These are phyloP conservation scores for Saimiri boliviensis DNA, from an alignment of 2,113 vertebrate genomes.

Conservation along the genomic window DNA sequence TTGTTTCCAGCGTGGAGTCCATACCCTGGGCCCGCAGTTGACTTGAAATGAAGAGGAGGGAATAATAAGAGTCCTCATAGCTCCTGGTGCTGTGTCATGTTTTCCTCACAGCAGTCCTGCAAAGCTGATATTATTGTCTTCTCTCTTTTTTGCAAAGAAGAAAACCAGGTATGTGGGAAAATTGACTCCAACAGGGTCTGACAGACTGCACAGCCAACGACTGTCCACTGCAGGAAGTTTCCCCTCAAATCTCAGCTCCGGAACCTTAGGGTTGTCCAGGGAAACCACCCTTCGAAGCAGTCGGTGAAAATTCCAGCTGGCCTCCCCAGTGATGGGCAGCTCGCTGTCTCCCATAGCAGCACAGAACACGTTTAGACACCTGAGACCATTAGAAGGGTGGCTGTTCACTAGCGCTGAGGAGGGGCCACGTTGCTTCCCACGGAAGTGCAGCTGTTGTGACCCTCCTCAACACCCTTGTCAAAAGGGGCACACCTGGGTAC, in stretches of 20 bases:
- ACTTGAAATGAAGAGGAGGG: neutral
- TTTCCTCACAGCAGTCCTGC: neutral
- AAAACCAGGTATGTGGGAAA: neutral
- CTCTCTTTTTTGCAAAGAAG: neutral
- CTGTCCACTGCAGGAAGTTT: neutral
- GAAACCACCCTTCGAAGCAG: neutral
- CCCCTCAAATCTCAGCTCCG: neutral
- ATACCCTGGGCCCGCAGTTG: neutral
- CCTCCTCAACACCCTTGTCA: neutral
- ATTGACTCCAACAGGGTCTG: neutral
- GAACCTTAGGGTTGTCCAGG: neutral
- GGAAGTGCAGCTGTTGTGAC: neutral
- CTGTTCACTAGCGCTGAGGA: neutral
- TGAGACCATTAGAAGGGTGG: neutral
- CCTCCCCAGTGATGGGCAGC: neutral
- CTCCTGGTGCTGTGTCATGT: neutral
- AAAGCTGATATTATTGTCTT: neutral
- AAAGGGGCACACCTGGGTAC: neutral
- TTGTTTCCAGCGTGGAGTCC: neutral
- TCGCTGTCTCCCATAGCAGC: accelerated
- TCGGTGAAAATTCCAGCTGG: neutral
- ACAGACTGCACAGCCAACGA: neutral
- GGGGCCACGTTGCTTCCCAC: neutral
- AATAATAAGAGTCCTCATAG: accelerated
- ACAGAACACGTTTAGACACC: neutral